Evolutionary conservation across 2,113 vertebrate genomes (phyloP).

Genomic region (Phrynosoma platyrhinos): DNA sequence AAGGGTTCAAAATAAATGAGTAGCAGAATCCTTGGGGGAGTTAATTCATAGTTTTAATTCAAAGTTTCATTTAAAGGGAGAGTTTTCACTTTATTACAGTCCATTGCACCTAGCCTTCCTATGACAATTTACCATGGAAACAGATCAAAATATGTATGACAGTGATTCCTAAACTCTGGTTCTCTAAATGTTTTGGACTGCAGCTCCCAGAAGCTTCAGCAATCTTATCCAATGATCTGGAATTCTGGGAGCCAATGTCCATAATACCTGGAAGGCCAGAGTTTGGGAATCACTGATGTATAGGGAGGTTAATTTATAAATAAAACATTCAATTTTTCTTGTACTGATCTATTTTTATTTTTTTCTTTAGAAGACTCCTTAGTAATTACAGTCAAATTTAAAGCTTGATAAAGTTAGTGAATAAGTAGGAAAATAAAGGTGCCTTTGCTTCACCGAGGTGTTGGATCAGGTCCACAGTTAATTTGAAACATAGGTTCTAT

Average conservation of each 20-base stretch:
- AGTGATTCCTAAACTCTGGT: too few relatives aligned
- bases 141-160: background rate
- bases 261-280: too few relatives aligned
- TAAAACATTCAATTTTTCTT: slow-evolving; percentile 44
- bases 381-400: slow-evolving; percentile 7
- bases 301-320: slow-evolving; percentile 40
- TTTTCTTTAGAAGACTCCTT: slow-evolving; percentile 20
- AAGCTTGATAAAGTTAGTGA: background rate
- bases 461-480: background rate
- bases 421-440: slow-evolving; percentile 28
- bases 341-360: background rate
- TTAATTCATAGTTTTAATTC: background rate
- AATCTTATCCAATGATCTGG: too few relatives aligned
- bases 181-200: too few relatives aligned
- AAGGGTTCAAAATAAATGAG: background rate
- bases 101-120: background rate
- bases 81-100: background rate
- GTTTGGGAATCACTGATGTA: background rate
- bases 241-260: too few relatives aligned
- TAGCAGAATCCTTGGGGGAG: too few relatives aligned
- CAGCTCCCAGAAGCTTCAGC: too few relatives aligned
- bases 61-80: background rate
- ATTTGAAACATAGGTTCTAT: background rate
- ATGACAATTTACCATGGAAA: background rate
- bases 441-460: background rate